These are phyloP conservation scores for Eurytoma californica DNA, from an alignment of 2,888 invertebrate species.

Conservation along the genomic window DNA sequence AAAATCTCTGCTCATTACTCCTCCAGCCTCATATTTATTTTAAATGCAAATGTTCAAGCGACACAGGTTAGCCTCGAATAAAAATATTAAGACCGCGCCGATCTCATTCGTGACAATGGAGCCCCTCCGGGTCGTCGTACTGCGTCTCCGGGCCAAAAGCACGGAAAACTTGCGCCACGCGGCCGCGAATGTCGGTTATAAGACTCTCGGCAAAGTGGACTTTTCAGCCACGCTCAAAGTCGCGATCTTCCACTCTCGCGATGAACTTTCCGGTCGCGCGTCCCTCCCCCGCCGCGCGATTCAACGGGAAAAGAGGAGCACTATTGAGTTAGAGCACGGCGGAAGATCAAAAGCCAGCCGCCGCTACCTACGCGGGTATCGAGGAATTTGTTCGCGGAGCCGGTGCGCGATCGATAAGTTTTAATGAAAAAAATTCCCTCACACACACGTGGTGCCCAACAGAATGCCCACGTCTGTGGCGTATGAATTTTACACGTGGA, in stretches of 20 bases:
- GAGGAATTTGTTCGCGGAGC: constrained; percentile 24
- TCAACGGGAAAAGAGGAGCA: background rate
- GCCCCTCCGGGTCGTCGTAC: no score
- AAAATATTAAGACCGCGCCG: no score
- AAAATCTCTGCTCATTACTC: no score
- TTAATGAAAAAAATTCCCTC: constrained; percentile 37
- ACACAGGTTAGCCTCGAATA: no score
- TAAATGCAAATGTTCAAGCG: no score
- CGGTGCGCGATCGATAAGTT: background rate
- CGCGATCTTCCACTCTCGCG: background rate
- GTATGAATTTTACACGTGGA: constrained; percentile 23
- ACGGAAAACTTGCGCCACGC: no score
- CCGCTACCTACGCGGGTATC: background rate
- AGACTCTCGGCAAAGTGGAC: constrained; percentile 20
- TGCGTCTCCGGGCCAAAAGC: no score
- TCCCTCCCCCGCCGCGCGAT: background rate
- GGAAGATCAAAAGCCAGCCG: constrained; percentile 22
- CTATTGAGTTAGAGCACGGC: background rate
- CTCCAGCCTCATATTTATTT: no score
- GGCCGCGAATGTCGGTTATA: background rate
- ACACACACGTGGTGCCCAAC: background rate
- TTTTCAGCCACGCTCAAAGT: background rate
- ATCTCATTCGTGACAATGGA: no score
- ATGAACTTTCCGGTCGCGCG: background rate
- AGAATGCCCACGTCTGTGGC: background rate